phyloP scores from a whole-genome alignment of 2,888 invertebrate species.

The Agrenia bidenticulata region DNA sequence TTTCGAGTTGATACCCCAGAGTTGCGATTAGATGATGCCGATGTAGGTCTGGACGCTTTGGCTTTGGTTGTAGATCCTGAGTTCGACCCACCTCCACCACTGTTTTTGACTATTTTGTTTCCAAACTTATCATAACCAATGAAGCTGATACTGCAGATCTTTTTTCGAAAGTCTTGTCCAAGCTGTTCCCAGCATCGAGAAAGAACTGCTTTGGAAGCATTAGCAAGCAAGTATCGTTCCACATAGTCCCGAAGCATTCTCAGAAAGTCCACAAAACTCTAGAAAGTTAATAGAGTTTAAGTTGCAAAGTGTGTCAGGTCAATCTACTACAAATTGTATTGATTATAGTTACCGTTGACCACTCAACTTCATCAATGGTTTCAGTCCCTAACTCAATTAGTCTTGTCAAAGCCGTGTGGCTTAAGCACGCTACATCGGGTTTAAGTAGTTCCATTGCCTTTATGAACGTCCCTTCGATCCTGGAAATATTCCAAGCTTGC shows the following conservation, averaged over 20 bases:
- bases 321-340: constrained; percentile 17
- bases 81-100: constrained; percentile 7
- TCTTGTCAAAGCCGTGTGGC: constrained; percentile 64
- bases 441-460: constrained; percentile 76
- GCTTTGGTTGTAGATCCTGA: not conserved
- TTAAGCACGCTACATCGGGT: constrained; percentile 78
- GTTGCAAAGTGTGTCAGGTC: constrained; percentile 16
- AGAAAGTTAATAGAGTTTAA: constrained; percentile 41
- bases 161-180: constrained; percentile 45
- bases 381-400: constrained; percentile 53
- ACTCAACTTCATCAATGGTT: constrained; percentile 54
- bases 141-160: constrained; percentile 48
- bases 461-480: constrained; percentile 67
- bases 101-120: constrained; percentile 44
- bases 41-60: not conserved
- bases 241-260: constrained; percentile 67
- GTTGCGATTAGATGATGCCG: constrained; percentile 19
- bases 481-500: constrained; percentile 71
- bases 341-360: constrained; percentile 54
- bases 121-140: constrained; percentile 50
- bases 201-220: constrained; percentile 59
- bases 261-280: constrained; percentile 63
- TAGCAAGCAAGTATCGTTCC: constrained; percentile 70
- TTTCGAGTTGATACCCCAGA: constrained; percentile 23
- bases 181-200: constrained; percentile 50